These are phyloP conservation scores for Orchesellides sinensis DNA, from an alignment of 2,888 invertebrate species.

Conservation along the genomic window DNA sequence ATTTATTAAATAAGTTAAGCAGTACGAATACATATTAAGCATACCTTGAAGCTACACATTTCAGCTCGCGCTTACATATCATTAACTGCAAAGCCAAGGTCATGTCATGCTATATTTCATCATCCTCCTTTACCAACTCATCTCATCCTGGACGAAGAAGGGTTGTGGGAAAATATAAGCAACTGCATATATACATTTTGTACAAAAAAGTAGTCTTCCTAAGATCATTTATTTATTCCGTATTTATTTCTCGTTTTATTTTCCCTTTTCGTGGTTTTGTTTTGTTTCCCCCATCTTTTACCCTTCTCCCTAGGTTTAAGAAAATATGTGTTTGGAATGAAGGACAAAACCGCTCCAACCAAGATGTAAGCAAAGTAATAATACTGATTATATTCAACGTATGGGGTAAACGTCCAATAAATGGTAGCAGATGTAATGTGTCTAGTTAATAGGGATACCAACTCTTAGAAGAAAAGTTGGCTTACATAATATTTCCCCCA, in stretches of 20 bases:
- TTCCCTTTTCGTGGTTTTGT: conserved; percentile 21
- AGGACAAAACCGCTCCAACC: conserved; percentile 26
- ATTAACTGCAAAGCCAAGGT: no score
- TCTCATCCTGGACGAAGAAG: background rate
- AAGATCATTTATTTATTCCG: conserved; percentile 29
- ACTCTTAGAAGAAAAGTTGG: background rate
- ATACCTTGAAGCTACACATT: no score
- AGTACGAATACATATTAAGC: no score
- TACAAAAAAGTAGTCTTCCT: background rate
- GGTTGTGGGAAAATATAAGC: background rate
- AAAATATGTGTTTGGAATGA: background rate
- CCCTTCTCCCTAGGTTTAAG: conserved; percentile 10
- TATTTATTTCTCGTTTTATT: conserved; percentile 27
- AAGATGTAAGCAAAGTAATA: background rate
- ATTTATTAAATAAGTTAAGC: conserved; percentile 22
- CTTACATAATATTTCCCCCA: background rate
- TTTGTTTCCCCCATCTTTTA: background rate
- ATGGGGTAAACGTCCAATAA: background rate
- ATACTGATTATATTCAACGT: background rate
- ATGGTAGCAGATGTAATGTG: conserved; percentile 45
- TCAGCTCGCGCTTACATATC: no score
- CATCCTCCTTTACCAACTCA: background rate
- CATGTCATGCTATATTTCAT: conserved; percentile 51
- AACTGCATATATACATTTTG: background rate
- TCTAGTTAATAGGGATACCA: conserved; percentile 12